Conservation (phyloP, 1,140 invertebrate genomes). For the Orussus abietinus region DNA sequence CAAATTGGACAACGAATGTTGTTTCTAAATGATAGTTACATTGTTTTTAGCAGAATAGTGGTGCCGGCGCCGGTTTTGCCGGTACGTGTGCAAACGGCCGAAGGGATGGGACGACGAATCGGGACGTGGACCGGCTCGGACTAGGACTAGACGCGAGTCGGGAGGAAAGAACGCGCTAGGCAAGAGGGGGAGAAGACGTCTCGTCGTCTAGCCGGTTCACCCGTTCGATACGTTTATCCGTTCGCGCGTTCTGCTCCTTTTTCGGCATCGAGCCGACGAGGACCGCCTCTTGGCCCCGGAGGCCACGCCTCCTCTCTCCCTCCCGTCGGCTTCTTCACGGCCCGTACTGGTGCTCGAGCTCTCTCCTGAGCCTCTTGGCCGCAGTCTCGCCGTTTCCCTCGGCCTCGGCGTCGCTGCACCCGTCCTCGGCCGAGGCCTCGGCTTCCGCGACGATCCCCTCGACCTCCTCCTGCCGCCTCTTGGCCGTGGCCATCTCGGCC, state of each 20-base stretch:
- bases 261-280: conserved; percentile 6
- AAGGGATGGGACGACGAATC: too few species aligned
- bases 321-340: conserved; percentile 33
- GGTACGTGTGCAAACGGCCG: too few species aligned
- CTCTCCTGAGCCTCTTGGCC: conserved; percentile 55
- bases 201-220: conserved; percentile 7
- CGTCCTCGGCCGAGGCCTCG: conserved; percentile 64
- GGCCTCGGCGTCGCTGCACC: conserved; percentile 65
- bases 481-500: conserved; percentile 97
- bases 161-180: conserved; percentile 1
- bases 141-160: too few species aligned
- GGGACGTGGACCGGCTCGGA: too few species aligned
- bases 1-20: too few species aligned
- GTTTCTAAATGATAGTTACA: too few species aligned
- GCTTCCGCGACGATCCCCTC: conserved; percentile 66
- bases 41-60: too few species aligned
- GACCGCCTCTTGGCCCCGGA: conserved; percentile 29
- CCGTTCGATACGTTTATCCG: neutral
- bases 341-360: conserved; percentile 54
- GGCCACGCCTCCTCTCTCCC: conserved; percentile 37
- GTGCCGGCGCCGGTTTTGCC: too few species aligned
- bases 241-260: conserved; percentile 6
- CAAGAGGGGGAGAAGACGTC: conserved; percentile 1
- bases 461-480: conserved; percentile 91
- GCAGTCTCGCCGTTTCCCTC: conserved; percentile 47